Base-by-base conservation (phyloP, 2,888 invertebrate genomes). In the Seira ritae region DNA sequence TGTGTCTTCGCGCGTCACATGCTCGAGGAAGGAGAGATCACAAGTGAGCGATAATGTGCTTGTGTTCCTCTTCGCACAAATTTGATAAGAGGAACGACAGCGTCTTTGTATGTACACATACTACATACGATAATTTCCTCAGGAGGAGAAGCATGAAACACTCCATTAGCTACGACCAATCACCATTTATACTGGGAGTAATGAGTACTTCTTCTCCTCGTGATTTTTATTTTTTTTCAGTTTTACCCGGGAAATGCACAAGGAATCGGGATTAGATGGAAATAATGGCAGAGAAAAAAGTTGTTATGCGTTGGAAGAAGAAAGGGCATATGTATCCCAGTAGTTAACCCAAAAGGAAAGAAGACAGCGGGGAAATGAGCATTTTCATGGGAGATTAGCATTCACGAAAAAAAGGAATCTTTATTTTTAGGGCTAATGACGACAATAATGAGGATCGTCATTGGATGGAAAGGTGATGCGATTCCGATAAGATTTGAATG, bases 131-230 rank as follows among this genome's bases (percentile, higher is more conserved):
- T 55, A 55, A 55, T 55, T 55, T 55, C 55, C 55, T 55, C n/a
- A 55, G 55, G 55, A 55, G 55, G 55, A 55, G 55, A 55, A 55
- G 82, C 76, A 82, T 77, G 82, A 82, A 82, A 77, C 82, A 82
- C 76, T 82, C 82, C 82, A 82, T 82, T 82, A 82, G 82, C 82
- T 77, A 67, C 82, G 68, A 77, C 82, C 82, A 82, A 82, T 82
- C 82, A 82, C 82, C 82, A 82, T 82, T 55, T 82, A 76, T 46
- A 71, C 82, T 67, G 67, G 66, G 82, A 50, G 82, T 82, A 82
- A 82, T 82, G 82, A 55, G 55, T n/a, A 55, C 55, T n/a, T 55
- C 17, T 55, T 55, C 31, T 31, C 31, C 31, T 31, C 31, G 31
- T 31, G 31, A 31, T 31, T 31, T 31, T 31, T 4, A 4, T 31